phyloP scores from a whole-genome alignment of 1,140 invertebrate species.

The Drosophila serrata region DNA sequence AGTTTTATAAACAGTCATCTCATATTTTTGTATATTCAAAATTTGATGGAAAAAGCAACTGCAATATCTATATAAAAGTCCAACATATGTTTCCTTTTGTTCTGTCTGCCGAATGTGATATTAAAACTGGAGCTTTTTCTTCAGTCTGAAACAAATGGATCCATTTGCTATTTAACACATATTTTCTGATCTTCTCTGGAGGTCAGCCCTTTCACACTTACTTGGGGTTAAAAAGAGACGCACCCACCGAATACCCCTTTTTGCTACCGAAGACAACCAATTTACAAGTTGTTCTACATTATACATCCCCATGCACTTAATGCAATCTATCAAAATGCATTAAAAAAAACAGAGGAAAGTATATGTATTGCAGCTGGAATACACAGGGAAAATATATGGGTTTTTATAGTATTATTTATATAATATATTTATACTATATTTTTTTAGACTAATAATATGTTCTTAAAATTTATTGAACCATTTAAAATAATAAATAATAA shows the following conservation, averaged over 20 bases:
- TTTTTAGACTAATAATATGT: background rate
- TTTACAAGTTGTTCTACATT: slow-evolving; percentile 69
- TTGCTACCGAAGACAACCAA: slow-evolving; percentile 51
- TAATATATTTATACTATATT: background rate
- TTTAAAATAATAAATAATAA: background rate
- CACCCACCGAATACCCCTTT: slow-evolving; percentile 26
- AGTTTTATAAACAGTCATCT: slow-evolving; percentile 12
- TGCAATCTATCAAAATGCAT: slow-evolving; percentile 81
- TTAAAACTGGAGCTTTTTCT: slow-evolving; percentile 7
- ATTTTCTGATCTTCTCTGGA: slow-evolving; percentile 31
- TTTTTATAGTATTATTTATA: background rate
- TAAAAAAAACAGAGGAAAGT: slow-evolving; percentile 46
- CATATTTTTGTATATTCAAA: slow-evolving; percentile 6
- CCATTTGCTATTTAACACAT: slow-evolving; percentile 31
- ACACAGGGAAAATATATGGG: background rate
- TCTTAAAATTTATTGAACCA: background rate
- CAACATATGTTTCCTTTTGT: slow-evolving; percentile 31
- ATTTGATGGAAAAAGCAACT: slow-evolving; percentile 8
- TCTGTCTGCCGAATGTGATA: slow-evolving; percentile 3
- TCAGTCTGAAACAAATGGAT: slow-evolving; percentile 20
- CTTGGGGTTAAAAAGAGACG: slow-evolving; percentile 2
- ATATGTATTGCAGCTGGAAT: slow-evolving; percentile 34
- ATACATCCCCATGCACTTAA: slow-evolving; percentile 45
- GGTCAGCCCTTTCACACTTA: slow-evolving; percentile 70
- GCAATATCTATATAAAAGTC: slow-evolving; percentile 7